These are phyloP conservation scores for Coleophora deauratella DNA, from an alignment of 2,888 invertebrate species.

Conservation along the genomic window DNA sequence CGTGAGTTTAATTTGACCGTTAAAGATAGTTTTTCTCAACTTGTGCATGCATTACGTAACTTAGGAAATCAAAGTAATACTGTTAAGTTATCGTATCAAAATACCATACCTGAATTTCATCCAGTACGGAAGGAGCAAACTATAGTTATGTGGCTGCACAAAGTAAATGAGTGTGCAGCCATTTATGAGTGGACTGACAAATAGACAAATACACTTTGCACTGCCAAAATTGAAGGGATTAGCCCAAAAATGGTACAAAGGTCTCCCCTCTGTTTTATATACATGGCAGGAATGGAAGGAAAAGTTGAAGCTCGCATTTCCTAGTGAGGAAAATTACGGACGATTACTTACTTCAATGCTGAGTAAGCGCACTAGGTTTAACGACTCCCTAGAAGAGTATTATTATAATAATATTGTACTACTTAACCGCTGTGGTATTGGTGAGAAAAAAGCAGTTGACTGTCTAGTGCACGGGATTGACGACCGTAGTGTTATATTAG, in stretches of 20 bases:
- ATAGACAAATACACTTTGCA: slow-evolving; percentile 9
- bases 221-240: slow-evolving; percentile 15
- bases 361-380: background rate
- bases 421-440: slow-evolving; percentile 15
- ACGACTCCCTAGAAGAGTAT: slow-evolving; percentile 16
- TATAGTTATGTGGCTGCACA: too few relatives aligned
- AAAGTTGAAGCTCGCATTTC: slow-evolving; percentile 12
- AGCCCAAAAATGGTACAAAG: slow-evolving; percentile 17
- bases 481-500: slow-evolving; percentile 14
- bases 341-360: slow-evolving; percentile 11
- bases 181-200: too few relatives aligned
- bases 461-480: slow-evolving; percentile 17
- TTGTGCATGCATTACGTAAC: too few relatives aligned
- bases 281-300: slow-evolving; percentile 15
- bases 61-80: too few relatives aligned
- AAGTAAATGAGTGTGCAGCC: too few relatives aligned
- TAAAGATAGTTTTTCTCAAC: too few relatives aligned
- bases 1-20: too few relatives aligned
- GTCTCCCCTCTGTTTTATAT: slow-evolving; percentile 13
- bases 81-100: too few relatives aligned
- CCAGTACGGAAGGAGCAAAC: too few relatives aligned
- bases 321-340: slow-evolving; percentile 13
- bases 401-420: slow-evolving; percentile 17
- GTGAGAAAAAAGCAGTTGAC: slow-evolving; percentile 14
- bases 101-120: too few relatives aligned